Evolutionary conservation across 2,797 vertebrate species (phyloP).

Genomic region (Gallinago stenura): DNA sequence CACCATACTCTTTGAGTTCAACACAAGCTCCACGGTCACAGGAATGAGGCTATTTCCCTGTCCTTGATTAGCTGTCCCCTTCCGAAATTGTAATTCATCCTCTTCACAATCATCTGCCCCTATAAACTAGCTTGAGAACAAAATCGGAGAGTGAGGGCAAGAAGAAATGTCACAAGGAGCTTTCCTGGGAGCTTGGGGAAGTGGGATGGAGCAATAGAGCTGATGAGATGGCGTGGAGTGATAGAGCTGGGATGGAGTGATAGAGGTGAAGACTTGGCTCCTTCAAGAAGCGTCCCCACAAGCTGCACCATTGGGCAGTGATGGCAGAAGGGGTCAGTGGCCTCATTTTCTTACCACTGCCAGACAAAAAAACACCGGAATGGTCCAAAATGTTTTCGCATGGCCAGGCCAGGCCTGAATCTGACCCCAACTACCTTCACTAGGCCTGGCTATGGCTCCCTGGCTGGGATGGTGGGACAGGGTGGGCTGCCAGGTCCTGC

Average conservation of each 20-base stretch:
- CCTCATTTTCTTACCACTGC: not conserved
- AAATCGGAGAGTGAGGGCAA: not conserved
- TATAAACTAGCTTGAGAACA: not conserved
- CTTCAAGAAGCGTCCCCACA: not conserved
- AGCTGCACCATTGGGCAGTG: fast-evolving
- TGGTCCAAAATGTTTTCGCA: not conserved
- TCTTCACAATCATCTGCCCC: not conserved
- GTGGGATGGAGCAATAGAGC: not conserved
- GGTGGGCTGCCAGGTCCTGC: not conserved
- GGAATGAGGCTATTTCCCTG: not conserved
- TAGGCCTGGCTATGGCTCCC: fast-evolving
- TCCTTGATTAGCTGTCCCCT: not conserved
- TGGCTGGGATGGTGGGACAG: not conserved
- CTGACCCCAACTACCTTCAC: not conserved
- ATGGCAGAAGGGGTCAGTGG: too few species aligned
- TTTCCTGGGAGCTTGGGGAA: not conserved
- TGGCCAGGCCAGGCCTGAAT: not conserved
- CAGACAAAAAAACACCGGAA: not conserved
- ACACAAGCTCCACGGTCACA: not conserved
- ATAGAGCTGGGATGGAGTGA: not conserved
- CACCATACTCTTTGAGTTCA: not conserved
- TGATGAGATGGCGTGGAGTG: not conserved
- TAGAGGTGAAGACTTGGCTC: not conserved
- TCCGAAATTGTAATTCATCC: not conserved
- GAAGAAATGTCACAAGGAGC: not conserved